Evolutionary conservation across 2,888 invertebrate species (phyloP).

Genomic region (Crioceris asparagi): DNA sequence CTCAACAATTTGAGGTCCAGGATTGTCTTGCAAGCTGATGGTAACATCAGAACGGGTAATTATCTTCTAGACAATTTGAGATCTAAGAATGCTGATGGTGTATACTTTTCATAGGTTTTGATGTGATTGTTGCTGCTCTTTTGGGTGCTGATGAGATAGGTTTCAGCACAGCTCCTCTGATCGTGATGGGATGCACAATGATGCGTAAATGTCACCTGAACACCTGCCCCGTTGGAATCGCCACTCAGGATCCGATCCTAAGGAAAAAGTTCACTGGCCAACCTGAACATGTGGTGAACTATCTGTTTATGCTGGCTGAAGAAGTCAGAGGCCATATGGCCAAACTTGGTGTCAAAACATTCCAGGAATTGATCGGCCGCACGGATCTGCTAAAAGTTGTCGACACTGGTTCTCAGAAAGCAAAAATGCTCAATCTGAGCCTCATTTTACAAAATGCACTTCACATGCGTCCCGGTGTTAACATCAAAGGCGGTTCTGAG

Average conservation of each 20-base stretch:
- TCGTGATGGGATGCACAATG: conserved; percentile 98
- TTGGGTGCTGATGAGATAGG: conserved; percentile 98
- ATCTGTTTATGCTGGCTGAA: conserved; percentile 94
- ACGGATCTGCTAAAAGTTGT: conserved; percentile 77
- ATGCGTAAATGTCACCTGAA: conserved; percentile 99
- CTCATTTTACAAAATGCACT: conserved; percentile 81
- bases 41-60: conserved; percentile 78
- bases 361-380: conserved; percentile 74
- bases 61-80: neutral
- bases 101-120: conserved; percentile 53
- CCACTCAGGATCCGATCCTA: conserved; percentile 93
- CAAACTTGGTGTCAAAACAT: conserved; percentile 66
- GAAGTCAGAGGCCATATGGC: conserved; percentile 92
- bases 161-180: conserved; percentile 95
- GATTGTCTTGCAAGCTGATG: conserved; percentile 92
- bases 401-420: conserved; percentile 63
- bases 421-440: conserved; percentile 72
- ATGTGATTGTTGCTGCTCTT: conserved; percentile 90
- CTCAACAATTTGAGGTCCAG: conserved; percentile 87
- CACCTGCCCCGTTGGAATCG: conserved; percentile 98
- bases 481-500: conserved; percentile 77
- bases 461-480: conserved; percentile 80
- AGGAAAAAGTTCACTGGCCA: conserved; percentile 95
- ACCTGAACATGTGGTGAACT: conserved; percentile 96
- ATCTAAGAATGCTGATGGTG: neutral